Base-by-base conservation (phyloP, 2,113 vertebrate genomes). In the Numenius arquata region DNA sequence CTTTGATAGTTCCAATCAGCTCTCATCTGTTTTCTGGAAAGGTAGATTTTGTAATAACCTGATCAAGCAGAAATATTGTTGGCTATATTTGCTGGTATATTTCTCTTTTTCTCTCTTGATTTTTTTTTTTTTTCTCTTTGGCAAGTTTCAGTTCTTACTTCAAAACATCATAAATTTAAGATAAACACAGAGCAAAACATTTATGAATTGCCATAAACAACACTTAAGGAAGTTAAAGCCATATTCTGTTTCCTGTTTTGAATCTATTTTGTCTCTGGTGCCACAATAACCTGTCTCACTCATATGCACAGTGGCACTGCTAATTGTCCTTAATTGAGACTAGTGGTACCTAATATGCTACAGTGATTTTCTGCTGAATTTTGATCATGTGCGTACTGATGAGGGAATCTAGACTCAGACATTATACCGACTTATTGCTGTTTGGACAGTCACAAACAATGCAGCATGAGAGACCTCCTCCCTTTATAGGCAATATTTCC, bases 321-420 rank as follows among this genome's bases (percentile, higher is more conserved):
- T 95, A 96, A 96, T 92, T 95, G 73, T 82, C 38, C 50, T 95
- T 97, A 96, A 95, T 88, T 95, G 96, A 85, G 61, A 82, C 61
- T 62, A 67, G 82, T 83, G 50, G 65, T 66, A 50, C 53, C 79
- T 96, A 66, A 85, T 61, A 63, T 0, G 65, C 61, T 91, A 47
- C 70, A 25, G 61, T 38, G 77, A 16, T 56, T 93, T 95, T 89
- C 68, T 90, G 73, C 83, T 92, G 88, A 65, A 61, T 90, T 81
- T 81, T 72, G 68, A 45, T 89, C 1, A 0, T 38, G 41, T 67
- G 52, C 1, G 0, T 38, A 41, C 47, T 61, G 76, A n/a, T 56
- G 52, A 77, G 88, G 77, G 81, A 94, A 85, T 48, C 47, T 36
- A 89, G 58, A 20, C 43, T 29, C 70, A 48, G 62, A 23, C 73